These are phyloP conservation scores for Drosophila chauvacae DNA, from an alignment of 1,140 invertebrate species.

Conservation along the genomic window DNA sequence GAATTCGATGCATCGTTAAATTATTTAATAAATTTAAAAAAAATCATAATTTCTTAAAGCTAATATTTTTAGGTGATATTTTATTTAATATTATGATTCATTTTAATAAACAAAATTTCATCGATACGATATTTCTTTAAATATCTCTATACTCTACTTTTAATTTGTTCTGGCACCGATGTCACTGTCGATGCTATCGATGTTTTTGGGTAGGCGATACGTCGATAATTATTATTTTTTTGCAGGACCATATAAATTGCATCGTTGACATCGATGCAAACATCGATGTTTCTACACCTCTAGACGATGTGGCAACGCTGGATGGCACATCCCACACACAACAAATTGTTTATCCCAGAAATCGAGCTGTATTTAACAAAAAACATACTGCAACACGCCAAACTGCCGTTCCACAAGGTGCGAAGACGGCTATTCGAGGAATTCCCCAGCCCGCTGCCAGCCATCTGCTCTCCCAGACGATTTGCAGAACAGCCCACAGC, in stretches of 20 bases:
- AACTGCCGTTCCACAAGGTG: conserved; percentile 5
- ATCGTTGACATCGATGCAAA: too few relatives aligned
- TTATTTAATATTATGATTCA: too few relatives aligned
- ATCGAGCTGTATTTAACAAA: conserved; percentile 23
- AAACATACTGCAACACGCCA: conserved; percentile 4
- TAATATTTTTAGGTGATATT: too few relatives aligned
- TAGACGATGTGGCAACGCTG: conserved; percentile 26
- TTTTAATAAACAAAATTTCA: too few relatives aligned
- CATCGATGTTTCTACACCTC: too few relatives aligned
- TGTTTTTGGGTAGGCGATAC: not conserved
- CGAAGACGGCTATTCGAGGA: conserved; percentile 5
- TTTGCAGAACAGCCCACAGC: not conserved
- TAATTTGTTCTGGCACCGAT: not conserved
- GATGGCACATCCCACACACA: conserved; percentile 31
- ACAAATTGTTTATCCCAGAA: conserved; percentile 37
- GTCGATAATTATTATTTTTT: not conserved
- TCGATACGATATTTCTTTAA: too few relatives aligned
- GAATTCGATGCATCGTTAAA: too few relatives aligned
- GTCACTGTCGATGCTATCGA: not conserved
- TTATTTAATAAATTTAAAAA: too few relatives aligned
- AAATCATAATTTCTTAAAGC: too few relatives aligned
- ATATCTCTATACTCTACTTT: not conserved
- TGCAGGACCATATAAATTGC: too few relatives aligned
- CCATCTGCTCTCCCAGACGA: conserved; percentile 13
- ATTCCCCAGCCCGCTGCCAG: not conserved